These are phyloP conservation scores for Leistus spinibarbis DNA, from an alignment of 2,888 invertebrate species.

Conservation along the genomic window DNA sequence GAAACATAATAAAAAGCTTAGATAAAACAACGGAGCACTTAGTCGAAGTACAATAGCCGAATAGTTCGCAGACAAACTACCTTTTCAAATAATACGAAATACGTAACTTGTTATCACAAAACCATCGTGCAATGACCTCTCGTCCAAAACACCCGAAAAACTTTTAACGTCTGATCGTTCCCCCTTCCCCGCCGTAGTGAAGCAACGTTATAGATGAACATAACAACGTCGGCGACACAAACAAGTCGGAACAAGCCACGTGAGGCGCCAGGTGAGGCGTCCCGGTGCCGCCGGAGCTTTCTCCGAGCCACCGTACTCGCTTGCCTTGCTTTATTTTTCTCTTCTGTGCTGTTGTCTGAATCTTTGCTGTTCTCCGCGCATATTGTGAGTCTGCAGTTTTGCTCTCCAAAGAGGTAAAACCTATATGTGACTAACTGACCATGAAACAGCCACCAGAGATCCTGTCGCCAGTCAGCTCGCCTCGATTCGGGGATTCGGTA, in stretches of 20 bases:
- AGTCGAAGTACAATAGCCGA: not conserved
- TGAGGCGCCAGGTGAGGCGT: slow-evolving; percentile 36
- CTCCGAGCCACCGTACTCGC: not conserved
- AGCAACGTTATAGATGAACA: not conserved
- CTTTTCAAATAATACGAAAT: not conserved
- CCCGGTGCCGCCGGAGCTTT: slow-evolving; percentile 15
- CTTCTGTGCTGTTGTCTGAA: not conserved
- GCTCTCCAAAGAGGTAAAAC: not conserved
- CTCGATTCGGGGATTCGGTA: not conserved
- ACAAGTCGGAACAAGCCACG: slow-evolving; percentile 27
- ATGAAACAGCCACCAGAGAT: not conserved
- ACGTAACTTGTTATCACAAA: not conserved
- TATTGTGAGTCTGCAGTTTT: not conserved
- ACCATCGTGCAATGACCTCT: not conserved
- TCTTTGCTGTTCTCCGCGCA: not conserved
- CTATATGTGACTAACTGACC: slow-evolving; percentile 24
- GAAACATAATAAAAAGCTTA: not conserved
- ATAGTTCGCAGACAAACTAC: not conserved
- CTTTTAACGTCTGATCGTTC: not conserved
- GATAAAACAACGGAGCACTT: not conserved
- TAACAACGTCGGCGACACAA: slow-evolving; percentile 16
- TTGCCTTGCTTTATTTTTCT: not conserved
- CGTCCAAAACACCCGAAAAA: not conserved
- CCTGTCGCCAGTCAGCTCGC: not conserved
- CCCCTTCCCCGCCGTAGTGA: not conserved